Conservation (phyloP, 2,888 invertebrate genomes). For the Archips xylosteana region DNA sequence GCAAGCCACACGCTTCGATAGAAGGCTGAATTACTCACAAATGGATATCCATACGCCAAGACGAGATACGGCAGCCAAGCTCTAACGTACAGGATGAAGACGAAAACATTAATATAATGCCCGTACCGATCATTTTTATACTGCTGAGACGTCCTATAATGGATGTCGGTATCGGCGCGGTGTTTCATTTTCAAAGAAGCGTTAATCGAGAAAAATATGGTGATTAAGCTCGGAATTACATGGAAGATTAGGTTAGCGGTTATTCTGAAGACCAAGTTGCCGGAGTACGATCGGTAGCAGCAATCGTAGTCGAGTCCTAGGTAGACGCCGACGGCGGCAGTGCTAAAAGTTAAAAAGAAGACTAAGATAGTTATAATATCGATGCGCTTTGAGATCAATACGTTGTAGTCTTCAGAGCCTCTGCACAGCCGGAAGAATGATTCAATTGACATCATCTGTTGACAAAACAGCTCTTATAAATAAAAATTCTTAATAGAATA, state of each 20-base stretch:
- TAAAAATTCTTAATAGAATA: too few relatives aligned
- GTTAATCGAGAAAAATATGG: conserved; percentile 81
- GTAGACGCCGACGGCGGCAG: conserved; percentile 87
- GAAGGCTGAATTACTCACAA: conserved; percentile 80
- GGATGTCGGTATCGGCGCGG: conserved; percentile 77
- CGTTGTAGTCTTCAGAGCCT: conserved; percentile 59
- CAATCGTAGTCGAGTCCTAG: conserved; percentile 88
- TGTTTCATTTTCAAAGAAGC: conserved; percentile 80
- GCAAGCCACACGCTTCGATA: conserved; percentile 90
- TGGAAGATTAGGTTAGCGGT: conserved; percentile 85
- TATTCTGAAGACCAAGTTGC: conserved; percentile 85
- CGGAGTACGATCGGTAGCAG: conserved; percentile 84
- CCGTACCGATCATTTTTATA: conserved; percentile 87
- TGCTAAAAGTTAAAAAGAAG: conserved; percentile 84
- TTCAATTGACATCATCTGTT: conserved; percentile 85
- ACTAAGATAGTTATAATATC: conserved; percentile 81
- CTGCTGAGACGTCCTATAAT: conserved; percentile 87
- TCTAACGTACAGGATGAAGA: conserved; percentile 86
- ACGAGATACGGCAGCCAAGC: conserved; percentile 90
- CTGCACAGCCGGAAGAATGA: conserved; percentile 88
- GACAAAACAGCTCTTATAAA: conserved; percentile 13
- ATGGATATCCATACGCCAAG: conserved; percentile 82
- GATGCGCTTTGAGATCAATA: conserved; percentile 80
- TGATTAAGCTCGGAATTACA: conserved; percentile 84
- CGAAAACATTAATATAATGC: conserved; percentile 87